phyloP scores from a whole-genome alignment of 2,888 invertebrate species.

The Coleophora flavipennella region DNA sequence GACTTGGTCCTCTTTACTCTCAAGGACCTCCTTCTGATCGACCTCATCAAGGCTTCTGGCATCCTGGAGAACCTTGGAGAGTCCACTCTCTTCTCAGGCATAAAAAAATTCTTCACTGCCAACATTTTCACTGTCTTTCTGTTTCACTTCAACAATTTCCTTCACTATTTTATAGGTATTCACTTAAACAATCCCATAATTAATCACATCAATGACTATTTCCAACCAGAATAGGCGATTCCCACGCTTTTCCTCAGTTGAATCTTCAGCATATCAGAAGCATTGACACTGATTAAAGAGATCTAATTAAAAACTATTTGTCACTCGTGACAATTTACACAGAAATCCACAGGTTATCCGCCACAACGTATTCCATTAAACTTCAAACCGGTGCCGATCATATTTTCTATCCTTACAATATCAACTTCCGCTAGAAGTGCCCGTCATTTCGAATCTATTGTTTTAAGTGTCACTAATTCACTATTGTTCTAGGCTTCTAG shows the following conservation, averaged over 20 bases:
- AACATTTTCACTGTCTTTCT: constrained; percentile 61
- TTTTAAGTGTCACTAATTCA: constrained; percentile 12
- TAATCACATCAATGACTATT: neutral
- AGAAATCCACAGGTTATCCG: too few species aligned
- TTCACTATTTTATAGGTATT: neutral
- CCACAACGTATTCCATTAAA: too few species aligned
- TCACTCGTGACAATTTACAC: too few species aligned
- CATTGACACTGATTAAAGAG: too few species aligned
- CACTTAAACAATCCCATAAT: neutral
- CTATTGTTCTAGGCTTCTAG: constrained; percentile 15
- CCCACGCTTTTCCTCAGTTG: too few species aligned
- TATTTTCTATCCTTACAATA: constrained; percentile 6
- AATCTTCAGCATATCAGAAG: too few species aligned
- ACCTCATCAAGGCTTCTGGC: constrained; percentile 82
- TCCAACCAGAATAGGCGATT: too few species aligned
- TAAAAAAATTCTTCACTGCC: constrained; percentile 83
- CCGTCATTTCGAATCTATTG: constrained; percentile 16
- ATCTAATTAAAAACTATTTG: too few species aligned
- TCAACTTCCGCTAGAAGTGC: constrained; percentile 12
- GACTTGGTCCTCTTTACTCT: constrained; percentile 84
- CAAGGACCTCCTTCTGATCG: constrained; percentile 79
- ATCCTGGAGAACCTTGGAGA: constrained; percentile 75
- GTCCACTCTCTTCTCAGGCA: constrained; percentile 76
- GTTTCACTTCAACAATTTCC: too few species aligned
- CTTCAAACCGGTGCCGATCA: too few species aligned